Base-by-base conservation (phyloP, 2,888 invertebrate species). In the Hypomecis punctinalis region DNA sequence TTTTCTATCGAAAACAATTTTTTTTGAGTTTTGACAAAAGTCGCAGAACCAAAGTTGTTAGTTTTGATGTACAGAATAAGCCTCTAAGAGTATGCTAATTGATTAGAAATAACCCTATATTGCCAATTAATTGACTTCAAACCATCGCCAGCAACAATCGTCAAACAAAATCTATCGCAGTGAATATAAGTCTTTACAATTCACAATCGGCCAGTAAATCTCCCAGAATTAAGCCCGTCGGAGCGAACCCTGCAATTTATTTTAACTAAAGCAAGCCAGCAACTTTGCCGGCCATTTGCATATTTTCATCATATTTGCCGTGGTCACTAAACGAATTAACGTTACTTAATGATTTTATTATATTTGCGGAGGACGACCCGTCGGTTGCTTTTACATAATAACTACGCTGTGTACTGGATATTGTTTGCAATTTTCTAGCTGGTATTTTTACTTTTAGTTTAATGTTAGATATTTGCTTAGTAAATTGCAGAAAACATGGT, bases 271-370 rank as follows among this genome's bases (percentile, higher is more conserved):
- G 79, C 83, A 77, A 79, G 80, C 80, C 73, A 72, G 76, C 78
- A 84, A 84, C 79, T 86, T 83, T 69, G 73, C 68, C 51, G 55
- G 35, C 57, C 66, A 85, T 90, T 90, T 84, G 82, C 90, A 90
- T 90, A 89, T 86, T 89, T 89, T 86, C 84, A 80, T 84, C 84
- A 86, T 85, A 86, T 85, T 85, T 84, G 80, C 84, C 73, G 78
- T 78, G 82, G 81, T 81, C 80, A 82, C 83, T 84, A 86, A 85
- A 77, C 81, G 81, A 87, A 85, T 88, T 88, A 85, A 84, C 85
- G 81, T 86, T 77, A 83, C 81, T 82, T 83, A 86, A 87, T 85
- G 82, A 85, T 86, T 86, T 85, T 83, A 85, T 85, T 84, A 85
- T 84, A 82, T 86, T 86, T 86, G 72, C 79, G 73, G 73, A 85